Evolutionary conservation across 2,113 vertebrate species (phyloP).

Genomic region (Talpa occidentalis): DNA sequence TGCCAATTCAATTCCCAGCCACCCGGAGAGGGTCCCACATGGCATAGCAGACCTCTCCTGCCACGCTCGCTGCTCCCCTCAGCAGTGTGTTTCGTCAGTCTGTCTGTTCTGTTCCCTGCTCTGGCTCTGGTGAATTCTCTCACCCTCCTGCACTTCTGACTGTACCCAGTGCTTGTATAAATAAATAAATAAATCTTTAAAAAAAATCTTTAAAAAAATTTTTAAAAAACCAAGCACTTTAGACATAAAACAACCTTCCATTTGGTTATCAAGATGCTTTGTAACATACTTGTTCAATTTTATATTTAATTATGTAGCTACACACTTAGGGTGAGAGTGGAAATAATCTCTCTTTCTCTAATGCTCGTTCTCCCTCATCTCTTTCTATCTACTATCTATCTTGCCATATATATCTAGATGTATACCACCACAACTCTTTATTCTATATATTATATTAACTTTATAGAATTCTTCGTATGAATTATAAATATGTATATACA

Average conservation of each 20-base stretch:
- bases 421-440: background rate
- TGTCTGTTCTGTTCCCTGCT: too few relatives aligned
- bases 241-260: background rate
- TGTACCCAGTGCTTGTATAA: too few relatives aligned
- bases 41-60: too few relatives aligned
- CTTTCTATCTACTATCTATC: background rate
- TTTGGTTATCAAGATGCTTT: background rate
- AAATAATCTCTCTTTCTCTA: background rate
- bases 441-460: background rate
- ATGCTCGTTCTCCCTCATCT: background rate
- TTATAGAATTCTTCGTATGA: background rate
- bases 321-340: background rate
- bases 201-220: too few relatives aligned
- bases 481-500: background rate
- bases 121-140: too few relatives aligned
- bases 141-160: too few relatives aligned
- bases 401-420: background rate
- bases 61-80: too few relatives aligned
- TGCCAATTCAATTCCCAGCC: too few relatives aligned
- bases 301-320: background rate
- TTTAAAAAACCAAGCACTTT: too few relatives aligned
- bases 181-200: too few relatives aligned
- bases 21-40: too few relatives aligned
- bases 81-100: too few relatives aligned
- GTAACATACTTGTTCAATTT: background rate